Percentiles rank a stretch among this genome's conserved stretches.
phyloP scores from a whole-genome alignment of 1,140 invertebrate species.

The Palaemon carinicauda region DNA sequence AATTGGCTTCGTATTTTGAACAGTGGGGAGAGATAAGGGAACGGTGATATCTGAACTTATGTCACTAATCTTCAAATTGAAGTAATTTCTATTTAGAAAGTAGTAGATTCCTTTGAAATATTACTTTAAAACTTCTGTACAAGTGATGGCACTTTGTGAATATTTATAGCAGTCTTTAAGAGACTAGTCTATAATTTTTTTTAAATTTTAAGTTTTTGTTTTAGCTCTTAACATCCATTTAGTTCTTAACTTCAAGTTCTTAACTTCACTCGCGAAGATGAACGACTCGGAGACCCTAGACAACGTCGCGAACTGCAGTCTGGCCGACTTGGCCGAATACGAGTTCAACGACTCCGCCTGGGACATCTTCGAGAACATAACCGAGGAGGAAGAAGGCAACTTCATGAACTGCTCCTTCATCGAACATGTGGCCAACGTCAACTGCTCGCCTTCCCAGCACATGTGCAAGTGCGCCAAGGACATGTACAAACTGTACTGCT shows the following conservation, averaged over 20 bases:
- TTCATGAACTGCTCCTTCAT: constrained; percentile 21
- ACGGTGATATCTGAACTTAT: too few species aligned
- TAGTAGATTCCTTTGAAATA: too few species aligned
- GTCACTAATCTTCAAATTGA: too few species aligned
- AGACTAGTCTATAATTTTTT: too few species aligned
- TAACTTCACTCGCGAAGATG: background rate
- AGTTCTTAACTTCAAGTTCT: background rate
- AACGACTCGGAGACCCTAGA: background rate
- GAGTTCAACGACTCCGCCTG: constrained; percentile 24
- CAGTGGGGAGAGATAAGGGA: too few species aligned
- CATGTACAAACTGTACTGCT: constrained; percentile 37
- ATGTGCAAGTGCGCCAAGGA: constrained; percentile 46
- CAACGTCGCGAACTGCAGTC: constrained; percentile 19
- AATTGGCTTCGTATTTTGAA: too few species aligned
- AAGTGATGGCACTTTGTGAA: too few species aligned
- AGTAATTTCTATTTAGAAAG: too few species aligned
- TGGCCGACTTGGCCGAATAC: constrained; percentile 10
- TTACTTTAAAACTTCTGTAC: too few species aligned
- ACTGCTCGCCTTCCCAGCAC: constrained; percentile 31
- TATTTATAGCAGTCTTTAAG: too few species aligned
- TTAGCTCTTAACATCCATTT: too few species aligned
- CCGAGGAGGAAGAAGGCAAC: background rate
- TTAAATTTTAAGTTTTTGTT: too few species aligned
- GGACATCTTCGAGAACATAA: constrained; percentile 18
- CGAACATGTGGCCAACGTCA: background rate